Base-by-base conservation (phyloP, 2,888 invertebrate genomes). In the Acrobasis repandana region DNA sequence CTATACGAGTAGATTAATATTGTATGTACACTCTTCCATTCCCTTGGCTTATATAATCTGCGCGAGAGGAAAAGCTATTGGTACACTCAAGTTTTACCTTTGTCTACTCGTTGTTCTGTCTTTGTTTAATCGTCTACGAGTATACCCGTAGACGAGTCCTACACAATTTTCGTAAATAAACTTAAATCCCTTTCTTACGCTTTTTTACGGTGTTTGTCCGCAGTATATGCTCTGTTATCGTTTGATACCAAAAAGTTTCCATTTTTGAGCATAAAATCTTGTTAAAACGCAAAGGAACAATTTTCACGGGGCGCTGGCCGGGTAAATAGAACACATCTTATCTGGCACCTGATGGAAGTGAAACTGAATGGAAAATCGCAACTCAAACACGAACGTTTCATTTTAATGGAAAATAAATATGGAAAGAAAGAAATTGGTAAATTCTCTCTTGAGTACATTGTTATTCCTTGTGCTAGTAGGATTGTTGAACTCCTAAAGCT, bases 361-460 rank as follows among this genome's bases (percentile, higher is more conserved):
- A 74, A 77, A 74, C 74, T 74, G 73, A 72, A 74, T 77, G 76
- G 75, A 80, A 82, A 82, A 79, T 78, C 65, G 69, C 67, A 70
- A 77, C 70, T 74, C 75, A 76, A 79, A 77, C 71, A 75, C 67
- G 73, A 71, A 69, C 63, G 65, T 70, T 72, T 74, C 68, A 65
- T 67, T 58, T 62, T 74, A 74, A 77, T 74, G 66, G 61, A 69
- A 72, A 70, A 69, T 65, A 71, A 73, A 78, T 59, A 59, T 59
- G 43, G 20, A 38, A 58, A 51, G 50, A 46, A 59, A 59, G 59
- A 36, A 33, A n/a, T 43, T 52, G 33, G 52, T 16, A 20, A 38
- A 3, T 43, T 43, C 51, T 51, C 15, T 58, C 43, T 43, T 28
- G 46, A 14, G 14, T 38, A 18, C 18, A 20, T 46, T 43, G 43